Evolutionary conservation across 2,797 vertebrate genomes (phyloP), one percentile per base, ranked within the genome.

Genomic region (Liasis olivaceus): DNA sequence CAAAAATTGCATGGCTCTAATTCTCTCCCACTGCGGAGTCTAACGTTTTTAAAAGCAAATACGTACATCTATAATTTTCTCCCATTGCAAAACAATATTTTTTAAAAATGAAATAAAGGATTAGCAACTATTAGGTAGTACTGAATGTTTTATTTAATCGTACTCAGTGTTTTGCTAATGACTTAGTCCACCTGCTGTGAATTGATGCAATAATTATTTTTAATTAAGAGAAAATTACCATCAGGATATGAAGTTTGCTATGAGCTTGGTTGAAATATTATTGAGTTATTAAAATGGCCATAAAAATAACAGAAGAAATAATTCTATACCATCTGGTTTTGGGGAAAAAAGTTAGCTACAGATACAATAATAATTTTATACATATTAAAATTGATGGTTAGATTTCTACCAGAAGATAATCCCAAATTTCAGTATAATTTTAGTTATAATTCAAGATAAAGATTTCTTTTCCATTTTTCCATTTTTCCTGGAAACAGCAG

Each of bases 201-300:
- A 92, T 47, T 56, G 28, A 54, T 89, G 88, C 60, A 62, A 85
- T 89, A 92, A 64, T 64, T 28, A 36, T 0, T n/a, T 14, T 47
- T 60, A 47, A 92, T 56, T 36, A 87, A 14, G 31, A 24, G 28
- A n/a, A 31, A 28, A 28, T 72, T 90, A 36, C 28, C n/a, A 63
- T 69, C 60, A 64, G 42, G 59, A 47, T 66, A 66, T 72, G 4
- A 4, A 4, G 92, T 93, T 77, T 94, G 88, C 90, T 91, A 5
- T 77, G n/a, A 62, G 31, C 56, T 81, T 31, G 1, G 92, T 42
- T 5, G 11, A 87, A 92, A 56, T 20, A 85, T 89, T 90, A 20
- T 42, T 91, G 47, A 85, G 36, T 14, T 56, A 58, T 93, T 81
- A 92, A 69, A 11, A 60, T 8, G n/a, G 9, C 5, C n/a, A n/a